A percentile compares a stretch with the other conserved stretches of the same genome.
Conservation (phyloP, 2,888 invertebrate species). For the Tetanocera ferruginea region DNA sequence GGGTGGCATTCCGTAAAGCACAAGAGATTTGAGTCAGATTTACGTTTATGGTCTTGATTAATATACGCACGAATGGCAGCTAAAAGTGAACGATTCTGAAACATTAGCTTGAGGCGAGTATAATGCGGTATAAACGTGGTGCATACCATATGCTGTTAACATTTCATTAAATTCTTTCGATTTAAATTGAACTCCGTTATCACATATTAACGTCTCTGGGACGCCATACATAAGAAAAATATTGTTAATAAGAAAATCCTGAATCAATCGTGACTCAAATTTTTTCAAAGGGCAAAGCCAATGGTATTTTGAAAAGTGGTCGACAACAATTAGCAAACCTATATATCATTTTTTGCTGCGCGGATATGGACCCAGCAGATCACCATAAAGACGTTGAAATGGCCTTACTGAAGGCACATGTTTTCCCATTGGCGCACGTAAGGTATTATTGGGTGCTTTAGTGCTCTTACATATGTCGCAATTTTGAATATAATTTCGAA, state of each 20-base stretch:
- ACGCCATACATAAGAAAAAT: slow-evolving; percentile 52
- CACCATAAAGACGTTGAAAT: slow-evolving; percentile 16
- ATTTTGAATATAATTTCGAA: not conserved
- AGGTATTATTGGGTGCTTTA: not conserved
- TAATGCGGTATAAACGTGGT: not conserved
- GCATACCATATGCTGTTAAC: not conserved
- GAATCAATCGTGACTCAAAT: not conserved
- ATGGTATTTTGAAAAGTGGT: not conserved
- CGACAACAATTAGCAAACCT: slow-evolving; percentile 11
- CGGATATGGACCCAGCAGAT: slow-evolving; percentile 22
- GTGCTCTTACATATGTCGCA: slow-evolving; percentile 27
- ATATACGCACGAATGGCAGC: not conserved
- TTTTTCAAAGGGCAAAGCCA: not conserved
- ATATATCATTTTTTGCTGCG: slow-evolving; percentile 12
- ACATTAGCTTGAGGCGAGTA: not conserved
- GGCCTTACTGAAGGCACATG: too few relatives aligned
- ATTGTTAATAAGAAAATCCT: not conserved
- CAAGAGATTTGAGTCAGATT: not conserved
- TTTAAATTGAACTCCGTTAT: slow-evolving; percentile 54
- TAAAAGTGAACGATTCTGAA: not conserved
- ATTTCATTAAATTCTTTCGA: slow-evolving; percentile 42
- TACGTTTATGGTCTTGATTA: not conserved
- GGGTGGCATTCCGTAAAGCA: not conserved
- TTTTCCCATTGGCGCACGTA: too few relatives aligned
- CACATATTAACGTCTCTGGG: slow-evolving; percentile 49